Evolutionary conservation across 2,797 vertebrate species (phyloP).

Genomic region (Poeciliopsis paucimaculata): DNA sequence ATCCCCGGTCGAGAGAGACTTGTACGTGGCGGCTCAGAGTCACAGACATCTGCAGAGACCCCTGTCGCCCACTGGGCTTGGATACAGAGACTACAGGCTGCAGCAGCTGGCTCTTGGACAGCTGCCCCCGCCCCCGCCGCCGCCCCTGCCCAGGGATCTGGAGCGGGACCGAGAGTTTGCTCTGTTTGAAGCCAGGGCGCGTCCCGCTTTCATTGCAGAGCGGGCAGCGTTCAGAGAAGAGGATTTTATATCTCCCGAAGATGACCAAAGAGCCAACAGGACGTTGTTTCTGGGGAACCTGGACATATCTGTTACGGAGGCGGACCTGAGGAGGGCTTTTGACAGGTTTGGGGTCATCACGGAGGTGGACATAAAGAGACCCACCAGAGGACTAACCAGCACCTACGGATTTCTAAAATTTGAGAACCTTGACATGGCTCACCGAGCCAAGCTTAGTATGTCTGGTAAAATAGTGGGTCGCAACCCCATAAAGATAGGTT

Average conservation of each 20-base stretch:
- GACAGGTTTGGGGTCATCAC: slow-evolving; percentile 97
- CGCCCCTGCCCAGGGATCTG: slow-evolving; percentile 92
- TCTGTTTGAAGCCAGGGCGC: slow-evolving; percentile 90
- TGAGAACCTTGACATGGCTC: slow-evolving; percentile 99
- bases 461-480: slow-evolving; percentile 94
- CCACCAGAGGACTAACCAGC: slow-evolving; percentile 90
- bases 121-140: slow-evolving; percentile 91
- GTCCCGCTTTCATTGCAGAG: slow-evolving; percentile 89
- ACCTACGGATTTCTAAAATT: slow-evolving; percentile 98
- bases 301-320: slow-evolving; percentile 93
- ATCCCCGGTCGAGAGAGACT: slow-evolving; percentile 90
- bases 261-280: slow-evolving; percentile 96
- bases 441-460: slow-evolving; percentile 96
- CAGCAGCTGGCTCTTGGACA: slow-evolving; percentile 94
- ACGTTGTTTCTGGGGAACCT: slow-evolving; percentile 97
- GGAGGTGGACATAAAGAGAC: slow-evolving; percentile 96
- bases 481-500: slow-evolving; percentile 97
- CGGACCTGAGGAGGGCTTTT: slow-evolving; percentile 91
- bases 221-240: slow-evolving; percentile 90
- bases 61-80: slow-evolving; percentile 89
- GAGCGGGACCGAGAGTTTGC: slow-evolving; percentile 91
- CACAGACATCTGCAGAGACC: slow-evolving; percentile 88
- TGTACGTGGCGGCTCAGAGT: slow-evolving; percentile 80
- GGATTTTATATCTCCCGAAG: slow-evolving; percentile 95
- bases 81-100: slow-evolving; percentile 94